Conservation (phyloP, 1,140 invertebrate genomes). For the Drosophila melanogaster region DNA sequence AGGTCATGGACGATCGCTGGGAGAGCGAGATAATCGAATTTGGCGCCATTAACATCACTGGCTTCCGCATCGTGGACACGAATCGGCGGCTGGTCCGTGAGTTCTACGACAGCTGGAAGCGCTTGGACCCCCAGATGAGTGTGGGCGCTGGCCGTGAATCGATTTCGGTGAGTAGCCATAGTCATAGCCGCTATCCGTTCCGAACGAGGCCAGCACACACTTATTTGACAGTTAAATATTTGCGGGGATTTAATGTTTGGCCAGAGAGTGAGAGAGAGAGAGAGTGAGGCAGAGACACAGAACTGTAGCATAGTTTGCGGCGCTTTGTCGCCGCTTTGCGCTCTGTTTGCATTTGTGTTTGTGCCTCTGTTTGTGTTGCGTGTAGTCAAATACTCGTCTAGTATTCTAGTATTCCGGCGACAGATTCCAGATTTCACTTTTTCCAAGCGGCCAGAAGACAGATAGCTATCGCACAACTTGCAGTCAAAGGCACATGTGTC, state of each 20-base stretch:
- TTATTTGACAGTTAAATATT: slow-evolving; percentile 68
- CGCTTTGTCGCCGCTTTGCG: slow-evolving; percentile 43
- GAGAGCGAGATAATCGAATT: slow-evolving; percentile 95
- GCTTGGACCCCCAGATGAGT: slow-evolving; percentile 88
- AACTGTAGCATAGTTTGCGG: slow-evolving; percentile 49
- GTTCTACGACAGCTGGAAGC: slow-evolving; percentile 92
- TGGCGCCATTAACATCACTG: slow-evolving; percentile 98
- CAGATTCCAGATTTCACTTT: slow-evolving; percentile 79
- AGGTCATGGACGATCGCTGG: slow-evolving; percentile 98
- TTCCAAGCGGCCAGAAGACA: slow-evolving; percentile 50
- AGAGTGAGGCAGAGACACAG: background rate
- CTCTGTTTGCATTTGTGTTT: slow-evolving; percentile 39
- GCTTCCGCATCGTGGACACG: slow-evolving; percentile 95
- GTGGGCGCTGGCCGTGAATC: slow-evolving; percentile 89
- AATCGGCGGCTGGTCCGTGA: slow-evolving; percentile 91
- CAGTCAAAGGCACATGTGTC: slow-evolving; percentile 78
- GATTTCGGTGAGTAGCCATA: slow-evolving; percentile 90
- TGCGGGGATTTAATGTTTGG: slow-evolving; percentile 74
- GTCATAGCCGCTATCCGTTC: background rate
- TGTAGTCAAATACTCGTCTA: slow-evolving; percentile 45
- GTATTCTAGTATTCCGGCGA: slow-evolving; percentile 48
- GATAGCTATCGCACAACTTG: slow-evolving; percentile 54
- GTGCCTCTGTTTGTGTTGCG: slow-evolving; percentile 49
- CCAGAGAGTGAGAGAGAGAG: background rate
- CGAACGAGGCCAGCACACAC: slow-evolving; percentile 13